Evolutionary conservation across 1,140 invertebrate genomes (phyloP), one percentile per base, ranked within the genome.

Genomic region (Subanguina moxae): DNA sequence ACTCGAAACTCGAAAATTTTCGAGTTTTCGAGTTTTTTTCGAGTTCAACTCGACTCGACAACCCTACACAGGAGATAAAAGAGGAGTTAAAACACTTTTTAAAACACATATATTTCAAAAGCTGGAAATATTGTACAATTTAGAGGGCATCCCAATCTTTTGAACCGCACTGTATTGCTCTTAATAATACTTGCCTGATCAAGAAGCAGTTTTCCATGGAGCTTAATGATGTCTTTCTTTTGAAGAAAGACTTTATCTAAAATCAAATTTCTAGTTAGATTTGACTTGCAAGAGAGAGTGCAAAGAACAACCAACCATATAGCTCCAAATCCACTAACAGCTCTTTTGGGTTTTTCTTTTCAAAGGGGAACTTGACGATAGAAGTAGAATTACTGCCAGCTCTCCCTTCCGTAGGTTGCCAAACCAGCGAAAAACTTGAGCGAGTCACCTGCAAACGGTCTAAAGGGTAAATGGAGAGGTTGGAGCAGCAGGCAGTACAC

Each of bases 301-400:
- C n/a, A n/a, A n/a, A n/a, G n/a, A n/a, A n/a, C n/a, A n/a, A n/a
- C n/a, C n/a, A n/a, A n/a, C n/a, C n/a, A 46, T 38, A 75, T 17
- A 75, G 32, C 58, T 78, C 71, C 59, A 76, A 70, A 48, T 73
- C 68, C 43, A 75, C 48, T 15, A 66, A 27, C 15, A 75, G 42
- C 17, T 78, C 76, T 48, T 74, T 70, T 32, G 74, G 67, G 46
- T 28, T 65, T 30, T 77, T 71, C 32, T 73, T 78, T 70, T 81
- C 79, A 65, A 81, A 81, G 27, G 79, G 78, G 64, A 81, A 81
- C 62, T 81, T 81, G 25, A 81, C 79, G 46, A 81, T 82, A 1
- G 79, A 82, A 28, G 78, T 21, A 19, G 25, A n/a, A 45, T 45
- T 45, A n/a, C 43, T n/a, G n/a, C n/a, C n/a, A n/a, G n/a, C n/a